These are phyloP conservation scores for Micromussa lordhowensis DNA, from an alignment of 92 coral and sea anemone genomes.

Conservation along the genomic window DNA sequence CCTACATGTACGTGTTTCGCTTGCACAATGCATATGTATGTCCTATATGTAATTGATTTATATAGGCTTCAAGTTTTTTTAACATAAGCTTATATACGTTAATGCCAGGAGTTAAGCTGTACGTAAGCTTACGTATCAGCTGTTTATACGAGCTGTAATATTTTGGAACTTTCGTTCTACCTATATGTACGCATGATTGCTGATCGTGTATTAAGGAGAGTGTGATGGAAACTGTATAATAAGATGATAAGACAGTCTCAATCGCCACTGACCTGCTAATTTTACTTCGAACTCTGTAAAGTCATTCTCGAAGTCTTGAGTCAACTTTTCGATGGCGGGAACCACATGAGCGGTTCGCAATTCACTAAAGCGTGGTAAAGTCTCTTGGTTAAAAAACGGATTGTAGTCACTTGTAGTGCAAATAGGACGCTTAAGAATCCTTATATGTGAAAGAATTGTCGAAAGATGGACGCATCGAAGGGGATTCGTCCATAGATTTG, in stretches of 20 bases:
- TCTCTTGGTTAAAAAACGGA: conserved; percentile 76
- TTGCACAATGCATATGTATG: too few relatives aligned
- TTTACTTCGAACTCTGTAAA: conserved; percentile 67
- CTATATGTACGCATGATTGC: background rate
- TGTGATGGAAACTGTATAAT: background rate
- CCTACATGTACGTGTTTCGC: too few relatives aligned
- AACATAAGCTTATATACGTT: too few relatives aligned
- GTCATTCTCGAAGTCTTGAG: conserved; percentile 62
- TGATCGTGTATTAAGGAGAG: too few relatives aligned
- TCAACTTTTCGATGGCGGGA: conserved; percentile 63
- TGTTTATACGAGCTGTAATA: too few relatives aligned
- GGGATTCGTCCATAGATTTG: conserved; percentile 71
- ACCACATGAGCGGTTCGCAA: conserved; percentile 66
- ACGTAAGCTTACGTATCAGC: too few relatives aligned
- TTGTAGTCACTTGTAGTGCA: conserved; percentile 78
- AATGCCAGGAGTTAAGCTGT: too few relatives aligned
- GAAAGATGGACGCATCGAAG: conserved; percentile 85
- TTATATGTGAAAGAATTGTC: conserved; percentile 72
- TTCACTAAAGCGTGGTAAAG: conserved; percentile 74
- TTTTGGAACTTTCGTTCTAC: too few relatives aligned
- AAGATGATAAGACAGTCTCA: background rate
- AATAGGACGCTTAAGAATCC: conserved; percentile 67
- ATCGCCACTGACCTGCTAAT: conserved; percentile 54
- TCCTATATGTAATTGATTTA: too few relatives aligned
- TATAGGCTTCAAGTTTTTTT: too few relatives aligned